Percentiles rank a stretch among this genome's conserved stretches.
Evolutionary conservation across 2,888 invertebrate genomes (phyloP).

Genomic region (Cataglyphis rosenhaueri): DNA sequence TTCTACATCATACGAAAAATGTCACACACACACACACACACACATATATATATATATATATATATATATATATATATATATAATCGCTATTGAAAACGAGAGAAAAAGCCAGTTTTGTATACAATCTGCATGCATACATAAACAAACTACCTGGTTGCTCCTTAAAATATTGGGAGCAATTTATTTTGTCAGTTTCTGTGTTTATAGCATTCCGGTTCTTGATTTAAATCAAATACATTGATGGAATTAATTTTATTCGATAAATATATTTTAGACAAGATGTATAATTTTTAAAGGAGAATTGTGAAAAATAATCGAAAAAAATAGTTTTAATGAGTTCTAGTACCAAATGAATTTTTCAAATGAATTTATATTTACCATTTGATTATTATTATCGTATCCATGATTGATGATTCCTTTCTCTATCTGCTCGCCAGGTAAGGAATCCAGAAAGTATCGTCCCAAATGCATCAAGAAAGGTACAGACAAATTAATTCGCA

Average conservation of each 20-base stretch:
- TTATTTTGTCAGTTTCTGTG: slow-evolving; percentile 66
- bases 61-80: neutral
- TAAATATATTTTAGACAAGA: neutral
- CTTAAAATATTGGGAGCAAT: slow-evolving; percentile 80
- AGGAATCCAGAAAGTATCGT: slow-evolving; percentile 88
- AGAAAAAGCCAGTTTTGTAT: neutral
- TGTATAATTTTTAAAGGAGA: slow-evolving; percentile 6
- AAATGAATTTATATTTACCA: slow-evolving; percentile 66
- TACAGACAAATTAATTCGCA: slow-evolving; percentile 90
- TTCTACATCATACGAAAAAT: neutral
- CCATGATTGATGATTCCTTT: slow-evolving; percentile 91
- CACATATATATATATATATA: too few relatives aligned
- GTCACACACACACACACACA: neutral
- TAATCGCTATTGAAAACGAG: neutral
- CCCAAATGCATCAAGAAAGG: slow-evolving; percentile 89
- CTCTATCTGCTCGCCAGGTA: slow-evolving; percentile 88
- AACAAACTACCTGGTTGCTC: slow-evolving; percentile 85
- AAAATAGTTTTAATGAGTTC: slow-evolving; percentile 12
- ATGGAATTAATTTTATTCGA: slow-evolving; percentile 36
- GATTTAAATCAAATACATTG: slow-evolving; percentile 62
- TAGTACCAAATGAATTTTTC: neutral
- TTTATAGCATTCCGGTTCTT: slow-evolving; percentile 63
- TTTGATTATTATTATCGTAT: slow-evolving; percentile 88
- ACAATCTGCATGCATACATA: neutral
- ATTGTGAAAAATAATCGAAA: neutral